A percentile compares a stretch with the other conserved stretches of the same genome.
Evolutionary conservation across 2,113 vertebrate species (phyloP).

Genomic region (Oncorhynchus masou): DNA sequence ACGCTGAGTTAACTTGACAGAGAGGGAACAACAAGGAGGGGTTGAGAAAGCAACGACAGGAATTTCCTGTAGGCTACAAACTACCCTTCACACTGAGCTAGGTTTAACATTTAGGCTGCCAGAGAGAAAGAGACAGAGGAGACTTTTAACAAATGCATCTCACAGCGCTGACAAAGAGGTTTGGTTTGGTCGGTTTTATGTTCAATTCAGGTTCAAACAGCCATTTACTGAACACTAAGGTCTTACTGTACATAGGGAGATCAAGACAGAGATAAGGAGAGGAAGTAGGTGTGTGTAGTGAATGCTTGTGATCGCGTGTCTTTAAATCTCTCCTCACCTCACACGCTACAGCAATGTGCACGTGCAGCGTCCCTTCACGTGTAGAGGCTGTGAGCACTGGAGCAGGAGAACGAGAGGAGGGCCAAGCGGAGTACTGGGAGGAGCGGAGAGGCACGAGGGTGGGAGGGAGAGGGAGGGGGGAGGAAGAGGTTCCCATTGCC

Average conservation of each 20-base stretch:
- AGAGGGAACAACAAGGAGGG: conserved; percentile 19
- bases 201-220: too few relatives aligned
- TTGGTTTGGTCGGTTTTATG: conserved; percentile 1
- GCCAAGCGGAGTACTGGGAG: conserved; percentile 49
- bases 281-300: conserved; percentile 31
- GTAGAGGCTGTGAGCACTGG: conserved; percentile 63
- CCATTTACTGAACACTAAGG: conserved; percentile 5
- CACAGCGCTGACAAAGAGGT: conserved; percentile 21
- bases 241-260: conserved; percentile 48
- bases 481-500: conserved; percentile 56
- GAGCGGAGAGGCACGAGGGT: conserved; percentile 32
- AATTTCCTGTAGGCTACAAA: not conserved
- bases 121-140: not conserved
- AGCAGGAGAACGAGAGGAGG: conserved; percentile 66
- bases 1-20: conserved; percentile 29
- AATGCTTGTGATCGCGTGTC: conserved; percentile 71
- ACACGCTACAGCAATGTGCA: conserved; percentile 75
- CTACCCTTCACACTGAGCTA: not conserved
- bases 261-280: conserved; percentile 35
- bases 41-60: not conserved
- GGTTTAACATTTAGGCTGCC: not conserved
- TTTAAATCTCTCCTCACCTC: conserved; percentile 78
- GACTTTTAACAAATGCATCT: not conserved
- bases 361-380: conserved; percentile 68
- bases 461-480: not conserved